Conservation (phyloP, 64 coral and sea anemone species). For the Trachythela sp. region DNA sequence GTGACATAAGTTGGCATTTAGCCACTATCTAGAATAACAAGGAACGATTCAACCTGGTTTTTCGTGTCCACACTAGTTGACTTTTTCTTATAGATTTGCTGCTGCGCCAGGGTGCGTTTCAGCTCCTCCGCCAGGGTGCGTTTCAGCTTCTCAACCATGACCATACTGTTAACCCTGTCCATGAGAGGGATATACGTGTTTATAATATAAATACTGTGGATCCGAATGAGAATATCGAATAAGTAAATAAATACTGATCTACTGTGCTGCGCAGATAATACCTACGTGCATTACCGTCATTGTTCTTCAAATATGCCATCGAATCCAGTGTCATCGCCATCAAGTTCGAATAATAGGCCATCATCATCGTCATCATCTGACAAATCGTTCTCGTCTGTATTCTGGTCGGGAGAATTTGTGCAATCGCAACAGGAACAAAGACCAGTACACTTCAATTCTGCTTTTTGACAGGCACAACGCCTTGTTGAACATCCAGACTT, state of each 20-base stretch:
- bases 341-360: neutral
- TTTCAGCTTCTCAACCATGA: neutral
- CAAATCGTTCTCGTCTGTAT: neutral
- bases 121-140: neutral
- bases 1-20: neutral
- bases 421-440: slow-evolving; percentile 6
- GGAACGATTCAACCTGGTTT: neutral
- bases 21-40: neutral
- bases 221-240: neutral
- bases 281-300: neutral
- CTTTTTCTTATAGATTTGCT: neutral
- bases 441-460: neutral
- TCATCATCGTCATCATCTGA: neutral
- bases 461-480: slow-evolving; percentile 3
- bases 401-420: neutral
- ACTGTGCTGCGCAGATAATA: neutral
- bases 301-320: slow-evolving; percentile 2
- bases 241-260: neutral
- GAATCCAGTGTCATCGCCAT: neutral
- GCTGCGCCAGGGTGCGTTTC: neutral
- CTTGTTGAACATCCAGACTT: slow-evolving; percentile 17
- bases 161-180: neutral
- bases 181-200: neutral
- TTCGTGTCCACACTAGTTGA: neutral
- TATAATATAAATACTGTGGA: neutral